These are phyloP conservation scores for Pristionchus arcanus DNA, from an alignment of 2,888 invertebrate species.

Conservation along the genomic window DNA sequence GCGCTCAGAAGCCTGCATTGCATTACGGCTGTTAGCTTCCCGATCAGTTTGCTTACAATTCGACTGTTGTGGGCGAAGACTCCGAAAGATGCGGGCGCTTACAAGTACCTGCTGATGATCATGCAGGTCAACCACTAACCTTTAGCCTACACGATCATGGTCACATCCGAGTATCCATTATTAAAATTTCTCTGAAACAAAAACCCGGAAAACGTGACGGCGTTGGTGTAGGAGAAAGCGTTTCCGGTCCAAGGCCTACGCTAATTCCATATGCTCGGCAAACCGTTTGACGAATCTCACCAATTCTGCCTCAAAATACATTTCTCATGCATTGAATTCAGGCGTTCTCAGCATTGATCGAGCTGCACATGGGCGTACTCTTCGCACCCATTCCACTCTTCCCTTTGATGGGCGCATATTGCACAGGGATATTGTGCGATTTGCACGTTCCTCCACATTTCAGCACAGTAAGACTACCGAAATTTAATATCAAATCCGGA, in stretches of 20 bases:
- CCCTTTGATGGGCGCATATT: background rate
- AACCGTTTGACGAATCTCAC: too few relatives aligned
- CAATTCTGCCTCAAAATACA: too few relatives aligned
- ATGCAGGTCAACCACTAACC: background rate
- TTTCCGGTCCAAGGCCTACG: too few relatives aligned
- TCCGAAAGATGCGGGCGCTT: background rate
- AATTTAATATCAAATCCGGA: background rate
- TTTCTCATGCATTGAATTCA: background rate
- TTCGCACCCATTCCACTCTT: background rate
- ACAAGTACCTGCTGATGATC: background rate
- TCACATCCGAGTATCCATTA: too few relatives aligned
- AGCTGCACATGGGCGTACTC: background rate
- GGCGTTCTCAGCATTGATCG: background rate
- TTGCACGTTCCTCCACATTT: background rate
- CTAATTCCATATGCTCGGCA: too few relatives aligned
- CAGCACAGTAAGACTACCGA: background rate
- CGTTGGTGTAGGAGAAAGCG: too few relatives aligned
- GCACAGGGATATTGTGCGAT: background rate
- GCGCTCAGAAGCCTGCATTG: background rate
- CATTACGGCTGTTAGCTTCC: background rate
- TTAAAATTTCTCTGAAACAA: too few relatives aligned
- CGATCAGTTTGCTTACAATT: background rate
- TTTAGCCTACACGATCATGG: too few relatives aligned
- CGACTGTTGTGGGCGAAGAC: background rate
- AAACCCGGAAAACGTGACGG: too few relatives aligned